Conservation (phyloP, 2,113 vertebrate species). For the Mobula birostris region DNA sequence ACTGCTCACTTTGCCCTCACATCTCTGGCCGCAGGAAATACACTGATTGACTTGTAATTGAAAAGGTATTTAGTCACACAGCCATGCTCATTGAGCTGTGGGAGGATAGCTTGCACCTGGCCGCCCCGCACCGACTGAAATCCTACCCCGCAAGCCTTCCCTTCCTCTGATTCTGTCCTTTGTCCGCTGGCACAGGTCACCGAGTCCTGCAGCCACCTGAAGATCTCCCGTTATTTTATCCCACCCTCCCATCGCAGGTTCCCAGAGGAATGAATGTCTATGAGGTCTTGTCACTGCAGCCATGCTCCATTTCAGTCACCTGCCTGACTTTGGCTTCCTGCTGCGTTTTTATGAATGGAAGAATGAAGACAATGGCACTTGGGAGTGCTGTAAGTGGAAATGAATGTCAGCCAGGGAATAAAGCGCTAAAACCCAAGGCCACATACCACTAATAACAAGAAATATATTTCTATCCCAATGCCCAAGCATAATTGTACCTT, state of each 20-base stretch:
- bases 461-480: background rate
- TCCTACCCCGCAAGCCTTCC: background rate
- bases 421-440: too few species aligned
- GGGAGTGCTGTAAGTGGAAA: too few species aligned
- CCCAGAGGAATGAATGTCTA: background rate
- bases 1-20: background rate
- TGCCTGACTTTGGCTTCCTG: background rate
- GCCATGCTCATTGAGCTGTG: slow-evolving; percentile 46
- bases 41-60: slow-evolving; percentile 52
- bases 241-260: background rate
- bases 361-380: background rate
- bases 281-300: background rate
- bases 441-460: too few species aligned
- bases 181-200: slow-evolving; percentile 40
- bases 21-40: background rate
- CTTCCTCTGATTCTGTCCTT: background rate
- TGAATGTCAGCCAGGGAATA: too few species aligned
- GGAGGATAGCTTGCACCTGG: slow-evolving; percentile 38
- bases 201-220: background rate
- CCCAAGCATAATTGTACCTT: background rate
- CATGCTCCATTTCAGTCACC: background rate
- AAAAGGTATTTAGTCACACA: slow-evolving; percentile 39
- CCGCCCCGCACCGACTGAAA: background rate
- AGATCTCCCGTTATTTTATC: background rate
- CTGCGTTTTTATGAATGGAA: background rate